A percentile compares a stretch with the other conserved stretches of the same genome.
These are phyloP conservation scores for Pseudomyrmex gracilis DNA, from an alignment of 1,140 invertebrate genomes.

Conservation along the genomic window DNA sequence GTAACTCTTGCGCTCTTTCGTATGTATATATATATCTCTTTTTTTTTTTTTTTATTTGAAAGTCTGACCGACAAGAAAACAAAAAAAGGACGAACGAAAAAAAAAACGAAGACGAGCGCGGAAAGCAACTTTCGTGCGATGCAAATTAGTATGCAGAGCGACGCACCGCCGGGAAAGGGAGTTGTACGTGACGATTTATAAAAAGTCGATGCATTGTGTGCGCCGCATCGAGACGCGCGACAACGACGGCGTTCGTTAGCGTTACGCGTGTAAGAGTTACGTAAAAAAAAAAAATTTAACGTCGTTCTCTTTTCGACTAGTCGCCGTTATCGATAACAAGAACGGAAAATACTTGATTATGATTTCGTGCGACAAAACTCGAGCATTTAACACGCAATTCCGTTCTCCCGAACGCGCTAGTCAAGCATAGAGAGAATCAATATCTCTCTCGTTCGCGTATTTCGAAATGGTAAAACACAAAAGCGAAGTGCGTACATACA, in stretches of 20 bases:
- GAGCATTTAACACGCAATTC: too few species aligned
- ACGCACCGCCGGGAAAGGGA: constrained; percentile 14
- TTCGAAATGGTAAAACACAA: too few species aligned
- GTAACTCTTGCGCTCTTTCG: constrained; percentile 24
- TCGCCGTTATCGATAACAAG: too few species aligned
- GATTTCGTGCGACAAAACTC: too few species aligned
- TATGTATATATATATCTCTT: constrained; percentile 23
- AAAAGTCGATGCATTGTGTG: constrained; percentile 40
- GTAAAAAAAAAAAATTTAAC: background rate
- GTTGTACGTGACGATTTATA: constrained; percentile 66
- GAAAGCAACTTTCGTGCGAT: constrained; percentile 25
- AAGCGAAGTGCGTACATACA: too few species aligned
- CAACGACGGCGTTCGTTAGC: constrained; percentile 11
- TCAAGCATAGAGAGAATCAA: too few species aligned
- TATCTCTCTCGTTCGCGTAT: too few species aligned
- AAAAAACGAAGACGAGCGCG: background rate
- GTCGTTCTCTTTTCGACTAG: background rate
- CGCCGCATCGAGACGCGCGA: background rate
- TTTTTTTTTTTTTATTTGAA: constrained; percentile 39
- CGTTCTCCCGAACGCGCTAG: too few species aligned
- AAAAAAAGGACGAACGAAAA: background rate
- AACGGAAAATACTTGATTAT: too few species aligned
- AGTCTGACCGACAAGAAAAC: constrained; percentile 11
- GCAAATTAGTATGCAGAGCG: constrained; percentile 62
- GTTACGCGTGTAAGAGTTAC: background rate